Base-by-base conservation (phyloP, 2,888 invertebrate species). In the Epinotia demarniana region DNA sequence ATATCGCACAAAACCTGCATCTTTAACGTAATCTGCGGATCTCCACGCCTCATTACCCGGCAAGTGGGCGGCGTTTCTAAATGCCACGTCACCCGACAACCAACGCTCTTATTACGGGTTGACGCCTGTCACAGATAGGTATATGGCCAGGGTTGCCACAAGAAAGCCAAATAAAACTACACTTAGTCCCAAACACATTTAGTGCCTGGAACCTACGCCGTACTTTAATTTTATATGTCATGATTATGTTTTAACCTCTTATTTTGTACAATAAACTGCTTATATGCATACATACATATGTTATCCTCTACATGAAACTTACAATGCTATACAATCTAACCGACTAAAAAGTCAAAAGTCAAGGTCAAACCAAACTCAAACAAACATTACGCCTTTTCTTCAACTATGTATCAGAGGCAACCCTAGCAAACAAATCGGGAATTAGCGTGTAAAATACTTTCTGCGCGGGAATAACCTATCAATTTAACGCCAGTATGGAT, bases 361-460 rank as follows among this genome's bases (percentile, higher is more conserved):
- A 33, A 33, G 8, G 6, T 9, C 9, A 9, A 39, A 39, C 39
- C 39, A n/a, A n/a, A n/a, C 1, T 39, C 39, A 39, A n/a, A n/a
- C n/a, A n/a, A n/a, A n/a, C 9, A 6, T 33, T 33, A 12, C 12
- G 12, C 19, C 13, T 13, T 16, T 60, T 11, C 12, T 13, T 13
- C 13, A 13, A 23, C 23, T 13, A 60, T 1, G 58, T 13, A 23
- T 13, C 3, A 6, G 27, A 13, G 46, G 13, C 63, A 64, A 19
- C 63, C 63, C 46, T 49, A 46, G 23, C 16, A 1, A 13, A 46
- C 16, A 23, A 16, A 23, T 16, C 4, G 49, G 19, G 49, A 64
- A 64, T 64, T 49, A 64, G 46, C 49, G 49, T 64, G 64, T 16
- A 64, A 64, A 64, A 64, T 64, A 64, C 64, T 27, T 64, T 53